Percentiles rank a stretch among this genome's conserved stretches.
Conservation (phyloP, 2,888 invertebrate genomes). For the Onthophagus sagittarius region DNA sequence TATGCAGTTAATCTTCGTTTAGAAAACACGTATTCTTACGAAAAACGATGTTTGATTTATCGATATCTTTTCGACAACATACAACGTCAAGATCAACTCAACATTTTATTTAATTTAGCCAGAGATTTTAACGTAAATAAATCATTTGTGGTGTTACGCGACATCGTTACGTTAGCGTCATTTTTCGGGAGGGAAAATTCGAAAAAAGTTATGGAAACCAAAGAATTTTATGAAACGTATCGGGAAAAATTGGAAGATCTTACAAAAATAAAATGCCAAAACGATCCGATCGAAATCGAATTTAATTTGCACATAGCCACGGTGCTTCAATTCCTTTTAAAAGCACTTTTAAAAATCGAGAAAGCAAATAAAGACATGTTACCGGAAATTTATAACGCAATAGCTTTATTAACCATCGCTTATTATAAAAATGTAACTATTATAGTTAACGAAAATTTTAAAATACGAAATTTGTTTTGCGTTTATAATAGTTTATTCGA, state of each 20-base stretch:
- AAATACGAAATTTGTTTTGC: constrained; percentile 12
- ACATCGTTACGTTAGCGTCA: constrained; percentile 1
- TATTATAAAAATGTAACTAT: constrained; percentile 14
- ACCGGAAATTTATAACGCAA: constrained; percentile 11
- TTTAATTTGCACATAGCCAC: constrained; percentile 5
- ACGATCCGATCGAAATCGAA: not conserved
- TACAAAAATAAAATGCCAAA: no score
- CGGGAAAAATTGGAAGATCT: not conserved
- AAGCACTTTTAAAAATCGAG: constrained; percentile 12
- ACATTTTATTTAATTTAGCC: constrained; percentile 12
- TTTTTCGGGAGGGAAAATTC: not conserved
- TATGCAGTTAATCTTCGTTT: constrained; percentile 1
- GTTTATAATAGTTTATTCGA: constrained; percentile 14
- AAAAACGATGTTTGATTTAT: constrained; percentile 14
- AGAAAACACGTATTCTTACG: constrained; percentile 6
- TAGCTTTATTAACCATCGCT: constrained; percentile 8
- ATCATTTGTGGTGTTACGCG: constrained; percentile 11
- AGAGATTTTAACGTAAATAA: not conserved
- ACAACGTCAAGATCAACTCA: constrained; percentile 9
- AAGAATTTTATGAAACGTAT: constrained; percentile 10
- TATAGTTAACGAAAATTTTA: not conserved
- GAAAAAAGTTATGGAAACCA: not conserved
- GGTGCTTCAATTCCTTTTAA: not conserved
- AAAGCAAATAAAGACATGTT: constrained; percentile 8
- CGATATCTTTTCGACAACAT: constrained; percentile 11